Evolutionary conservation across 2,113 vertebrate species (phyloP).

Genomic region (Benitochromis conjunctus): DNA sequence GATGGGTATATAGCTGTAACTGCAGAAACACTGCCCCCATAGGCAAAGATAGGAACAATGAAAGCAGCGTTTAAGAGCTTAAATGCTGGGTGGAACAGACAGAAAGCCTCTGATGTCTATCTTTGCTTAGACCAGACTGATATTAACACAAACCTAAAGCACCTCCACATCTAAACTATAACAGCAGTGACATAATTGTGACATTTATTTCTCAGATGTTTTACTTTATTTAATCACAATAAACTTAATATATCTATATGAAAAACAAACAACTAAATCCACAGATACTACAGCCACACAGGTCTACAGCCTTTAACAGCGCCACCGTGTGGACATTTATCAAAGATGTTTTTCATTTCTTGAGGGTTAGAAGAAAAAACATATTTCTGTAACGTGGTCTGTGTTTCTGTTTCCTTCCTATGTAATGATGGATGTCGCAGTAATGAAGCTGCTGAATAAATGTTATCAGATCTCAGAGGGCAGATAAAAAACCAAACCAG

Average conservation of each 20-base stretch:
- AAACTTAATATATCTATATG: neutral
- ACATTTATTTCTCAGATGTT: neutral
- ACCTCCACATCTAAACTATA: neutral
- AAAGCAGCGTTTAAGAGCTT: neutral
- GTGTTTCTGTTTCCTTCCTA: neutral
- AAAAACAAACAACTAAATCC: neutral
- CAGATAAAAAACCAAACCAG: neutral
- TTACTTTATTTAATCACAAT: neutral
- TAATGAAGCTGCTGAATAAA: neutral
- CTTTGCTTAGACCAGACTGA: neutral
- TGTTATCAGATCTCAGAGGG: neutral
- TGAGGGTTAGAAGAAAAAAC: neutral
- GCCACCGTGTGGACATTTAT: neutral
- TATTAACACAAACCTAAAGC: neutral
- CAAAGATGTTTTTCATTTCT: neutral
- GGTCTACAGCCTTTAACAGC: neutral
- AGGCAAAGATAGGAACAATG: neutral
- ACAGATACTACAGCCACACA: neutral
- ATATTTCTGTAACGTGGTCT: neutral
- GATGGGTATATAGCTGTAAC: neutral
- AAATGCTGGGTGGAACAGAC: neutral
- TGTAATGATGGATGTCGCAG: neutral
- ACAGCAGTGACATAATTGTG: neutral
- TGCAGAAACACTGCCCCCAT: neutral
- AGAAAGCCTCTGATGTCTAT: neutral